Conservation (phyloP, 2,888 invertebrate species). For the Tiphia femorata region DNA sequence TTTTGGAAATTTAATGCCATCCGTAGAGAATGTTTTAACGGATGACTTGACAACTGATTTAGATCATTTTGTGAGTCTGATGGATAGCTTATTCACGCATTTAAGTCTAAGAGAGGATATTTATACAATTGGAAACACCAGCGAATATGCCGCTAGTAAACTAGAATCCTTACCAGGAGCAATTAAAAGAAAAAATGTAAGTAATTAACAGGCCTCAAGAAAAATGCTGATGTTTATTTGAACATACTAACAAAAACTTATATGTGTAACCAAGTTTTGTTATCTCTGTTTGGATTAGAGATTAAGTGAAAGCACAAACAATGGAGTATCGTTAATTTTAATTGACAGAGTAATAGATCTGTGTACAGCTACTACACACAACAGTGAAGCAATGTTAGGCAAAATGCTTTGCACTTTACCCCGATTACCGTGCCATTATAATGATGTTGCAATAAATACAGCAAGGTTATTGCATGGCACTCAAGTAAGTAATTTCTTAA, state of each 20-base stretch:
- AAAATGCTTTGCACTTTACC: constrained; percentile 74
- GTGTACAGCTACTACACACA: constrained; percentile 74
- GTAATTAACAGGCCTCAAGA: constrained; percentile 53
- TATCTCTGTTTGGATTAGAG: constrained; percentile 32
- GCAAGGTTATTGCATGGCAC: constrained; percentile 70
- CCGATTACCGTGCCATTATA: constrained; percentile 74
- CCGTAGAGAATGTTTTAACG: constrained; percentile 64
- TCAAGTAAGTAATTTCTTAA: constrained; percentile 10
- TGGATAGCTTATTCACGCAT: constrained; percentile 67
- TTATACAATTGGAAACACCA: constrained; percentile 75
- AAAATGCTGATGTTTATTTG: too few relatives aligned
- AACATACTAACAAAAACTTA: too few relatives aligned
- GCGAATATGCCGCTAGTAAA: constrained; percentile 71
- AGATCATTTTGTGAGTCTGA: constrained; percentile 56
- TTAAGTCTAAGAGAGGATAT: constrained; percentile 77
- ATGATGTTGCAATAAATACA: constrained; percentile 78
- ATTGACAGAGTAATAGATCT: constrained; percentile 78
- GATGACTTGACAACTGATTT: constrained; percentile 47
- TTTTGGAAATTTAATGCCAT: constrained; percentile 73
- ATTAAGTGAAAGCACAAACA: constrained; percentile 34
- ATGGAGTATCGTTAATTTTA: constrained; percentile 72
- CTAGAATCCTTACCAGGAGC: constrained; percentile 51
- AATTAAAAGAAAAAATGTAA: constrained; percentile 70
- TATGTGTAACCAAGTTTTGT: too few relatives aligned
- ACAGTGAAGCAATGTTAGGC: constrained; percentile 75